Evolutionary conservation across 2,888 invertebrate genomes (phyloP), one percentile per base, ranked within the genome.

Genomic region (Aleiodes leptofemur): DNA sequence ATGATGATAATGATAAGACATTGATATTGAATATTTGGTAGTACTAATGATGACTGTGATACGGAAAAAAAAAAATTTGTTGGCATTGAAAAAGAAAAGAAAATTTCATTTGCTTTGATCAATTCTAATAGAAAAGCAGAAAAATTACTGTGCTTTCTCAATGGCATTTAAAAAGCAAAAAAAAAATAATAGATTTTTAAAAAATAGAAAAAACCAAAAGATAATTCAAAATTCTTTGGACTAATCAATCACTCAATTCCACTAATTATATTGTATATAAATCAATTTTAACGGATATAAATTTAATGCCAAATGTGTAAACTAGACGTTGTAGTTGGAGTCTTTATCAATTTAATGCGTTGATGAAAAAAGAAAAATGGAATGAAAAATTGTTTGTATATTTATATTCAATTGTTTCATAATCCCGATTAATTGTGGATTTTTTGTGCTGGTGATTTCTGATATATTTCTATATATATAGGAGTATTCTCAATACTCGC

Each of bases 31-130:
- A 23, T 23, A 81, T 84, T 76, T 80, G 79, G 82, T 86, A 84
- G 84, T 82, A 83, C 84, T 83, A 86, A 85, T 77, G 81, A 86
- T 86, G 86, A 85, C 86, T 86, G 86, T 86, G 86, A 86, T 85
- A 85, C 85, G 83, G 78, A 79, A 69, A 78, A 70, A 78, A 70
- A 6, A 78, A 70, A 23, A 23, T 4, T 38, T 55, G 74, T 79
- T 75, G 71, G 38, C 76, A 71, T 50, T 71, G 23, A 38, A 66
- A 69, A 23, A 75, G 48, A 70, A 51, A 53, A 73, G 57, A 73
- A 57, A 48, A 29, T 34, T 61, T 64, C 53, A 51, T 31, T 72
- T 55, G 69, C 48, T 74, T 77, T 74, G 71, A 76, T 68, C 38
- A 71, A 74, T 23, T 23, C n/a, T 74, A 73, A 72, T 69, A 75